Evolutionary conservation across 2,797 vertebrate genomes (phyloP).

Genomic region (Australoheros facetus): DNA sequence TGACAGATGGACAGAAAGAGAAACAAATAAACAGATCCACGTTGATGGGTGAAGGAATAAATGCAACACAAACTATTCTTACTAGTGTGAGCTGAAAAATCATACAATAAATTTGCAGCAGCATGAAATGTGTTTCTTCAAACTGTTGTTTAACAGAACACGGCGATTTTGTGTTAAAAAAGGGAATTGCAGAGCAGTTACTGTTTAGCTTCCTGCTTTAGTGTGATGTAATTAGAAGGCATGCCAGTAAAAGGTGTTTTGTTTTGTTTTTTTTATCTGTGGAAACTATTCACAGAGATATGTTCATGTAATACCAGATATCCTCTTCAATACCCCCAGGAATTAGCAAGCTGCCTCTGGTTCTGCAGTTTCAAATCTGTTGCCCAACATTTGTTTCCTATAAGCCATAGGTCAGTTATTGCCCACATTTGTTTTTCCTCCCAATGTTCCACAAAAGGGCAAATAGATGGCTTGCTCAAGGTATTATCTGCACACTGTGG

Average conservation of each 20-base stretch:
- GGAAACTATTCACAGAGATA: conserved; percentile 64
- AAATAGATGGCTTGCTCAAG: conserved; percentile 74
- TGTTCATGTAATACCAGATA: conserved; percentile 65
- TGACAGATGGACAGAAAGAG: background rate
- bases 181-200: conserved; percentile 28
- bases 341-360: conserved; percentile 36
- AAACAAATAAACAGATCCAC: background rate
- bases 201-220: conserved; percentile 31
- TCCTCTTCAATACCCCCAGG: conserved; percentile 66
- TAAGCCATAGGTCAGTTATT: conserved; percentile 74
- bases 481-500: conserved; percentile 76
- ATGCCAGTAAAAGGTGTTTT: conserved; percentile 50
- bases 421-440: conserved; percentile 73
- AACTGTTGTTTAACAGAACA: background rate
- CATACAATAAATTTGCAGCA: background rate
- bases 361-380: conserved; percentile 70
- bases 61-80: background rate
- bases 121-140: background rate
- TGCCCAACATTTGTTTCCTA: conserved; percentile 76
- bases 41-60: no score
- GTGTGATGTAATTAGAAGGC: conserved; percentile 38
- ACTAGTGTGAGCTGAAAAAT: background rate
- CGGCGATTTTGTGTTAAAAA: conserved; percentile 26
- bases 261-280: conserved; percentile 26
- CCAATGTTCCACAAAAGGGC: conserved; percentile 73